Evolutionary conservation across 2,888 invertebrate species (phyloP), one percentile per base, ranked within the genome.

Genomic region (Agelastica alni): DNA sequence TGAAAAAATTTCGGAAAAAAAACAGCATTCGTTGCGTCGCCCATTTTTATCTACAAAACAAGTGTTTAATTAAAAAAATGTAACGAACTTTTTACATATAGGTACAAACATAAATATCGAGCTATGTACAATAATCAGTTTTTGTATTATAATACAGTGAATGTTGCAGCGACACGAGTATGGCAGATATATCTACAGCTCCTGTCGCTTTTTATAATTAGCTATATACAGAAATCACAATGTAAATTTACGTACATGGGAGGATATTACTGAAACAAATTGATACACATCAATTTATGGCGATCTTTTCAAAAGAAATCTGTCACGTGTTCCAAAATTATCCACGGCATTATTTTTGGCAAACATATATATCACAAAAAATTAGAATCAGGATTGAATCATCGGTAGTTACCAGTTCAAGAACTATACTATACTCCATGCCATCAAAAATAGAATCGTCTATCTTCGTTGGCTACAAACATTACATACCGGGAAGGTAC

Each of bases 151-250:
- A 31, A 56, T 60, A 60, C 55, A 60, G 36, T 41, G 32, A 51
- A 5, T 51, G 52, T 31, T 46, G 31, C 9, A 39, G 44, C 13
- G 31, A 26, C 30, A 18, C 31, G 43, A 47, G 51, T 30, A 30
- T 48, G 31, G 39, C 48, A 39, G n/a, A n/a, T 14, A 39, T 55
- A 56, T 65, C 58, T 65, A 64, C 64, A 66, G 62, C 63, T 43
- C 34, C 30, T 51, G 51, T 49, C 54, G 47, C 55, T 9, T 20
- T 28, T 20, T 31, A 31, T 32, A 43, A 53, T 52, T 55, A 59
- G 45, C 51, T 75, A 76, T 75, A 63, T 75, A 75, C 74, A 75
- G 68, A 72, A 75, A 76, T 76, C 75, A 76, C 76, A 76, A 73
- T 75, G 72, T 69, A 74, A 72, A 66, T 70, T 73, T 75, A 75